A percentile compares a stretch with the other conserved stretches of the same genome.
Evolutionary conservation across 2,113 vertebrate genomes (phyloP).

Genomic region (Pteronura brasiliensis): DNA sequence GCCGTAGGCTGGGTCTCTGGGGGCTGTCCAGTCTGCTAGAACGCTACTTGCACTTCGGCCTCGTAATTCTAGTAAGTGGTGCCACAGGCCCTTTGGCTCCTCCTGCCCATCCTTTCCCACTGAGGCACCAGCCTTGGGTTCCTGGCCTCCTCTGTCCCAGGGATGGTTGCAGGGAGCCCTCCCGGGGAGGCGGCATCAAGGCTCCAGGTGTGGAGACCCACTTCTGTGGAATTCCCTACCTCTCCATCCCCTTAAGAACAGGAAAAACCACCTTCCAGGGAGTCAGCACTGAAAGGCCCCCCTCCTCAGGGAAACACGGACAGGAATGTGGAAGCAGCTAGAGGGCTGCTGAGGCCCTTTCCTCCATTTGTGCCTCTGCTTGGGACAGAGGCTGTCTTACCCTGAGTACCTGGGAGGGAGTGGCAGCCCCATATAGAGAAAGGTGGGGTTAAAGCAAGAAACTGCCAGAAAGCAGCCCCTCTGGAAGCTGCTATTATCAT

Average conservation of each 20-base stretch:
- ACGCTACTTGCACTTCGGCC: slow-evolving; percentile 31
- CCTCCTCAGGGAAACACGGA: neutral
- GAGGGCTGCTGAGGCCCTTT: accelerated
- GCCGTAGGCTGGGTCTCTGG: neutral
- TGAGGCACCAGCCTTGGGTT: neutral
- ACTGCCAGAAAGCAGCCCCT: neutral
- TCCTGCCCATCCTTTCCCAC: neutral
- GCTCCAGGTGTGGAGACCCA: neutral
- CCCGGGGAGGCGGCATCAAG: neutral
- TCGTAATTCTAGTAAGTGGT: neutral
- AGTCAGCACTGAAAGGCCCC: neutral
- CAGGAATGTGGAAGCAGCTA: neutral
- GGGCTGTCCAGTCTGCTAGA: neutral
- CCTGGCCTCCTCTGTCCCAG: neutral
- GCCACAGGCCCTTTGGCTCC: neutral
- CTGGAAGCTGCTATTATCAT: neutral
- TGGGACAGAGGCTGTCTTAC: neutral
- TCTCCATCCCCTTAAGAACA: neutral
- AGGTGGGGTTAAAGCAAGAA: neutral
- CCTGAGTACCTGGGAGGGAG: neutral
- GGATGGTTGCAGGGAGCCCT: neutral
- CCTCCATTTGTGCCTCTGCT: neutral
- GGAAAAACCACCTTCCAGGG: neutral
- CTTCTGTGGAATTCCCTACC: neutral
- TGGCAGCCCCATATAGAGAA: accelerated